Conservation (phyloP, 2,797 vertebrate species). For the Spea hammondii region DNA sequence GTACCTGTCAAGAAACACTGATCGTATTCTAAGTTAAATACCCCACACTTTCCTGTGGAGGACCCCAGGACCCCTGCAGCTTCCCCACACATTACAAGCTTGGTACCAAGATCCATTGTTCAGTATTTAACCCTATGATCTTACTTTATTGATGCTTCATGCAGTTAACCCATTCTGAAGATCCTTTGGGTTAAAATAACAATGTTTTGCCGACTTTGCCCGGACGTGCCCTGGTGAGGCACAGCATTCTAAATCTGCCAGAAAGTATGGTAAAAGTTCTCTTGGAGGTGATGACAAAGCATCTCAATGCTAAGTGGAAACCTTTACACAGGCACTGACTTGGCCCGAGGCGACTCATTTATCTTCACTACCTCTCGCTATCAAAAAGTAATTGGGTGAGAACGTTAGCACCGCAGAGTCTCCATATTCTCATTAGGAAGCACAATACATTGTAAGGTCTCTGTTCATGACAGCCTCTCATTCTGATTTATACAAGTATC, state of each 20-base stretch:
- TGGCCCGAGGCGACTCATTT: slow-evolving; percentile 33
- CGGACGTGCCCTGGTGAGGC: too few species aligned
- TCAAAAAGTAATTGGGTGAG: slow-evolving; percentile 41
- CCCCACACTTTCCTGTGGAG: too few species aligned
- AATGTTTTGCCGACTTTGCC: too few species aligned
- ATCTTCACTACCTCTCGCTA: slow-evolving; percentile 36
- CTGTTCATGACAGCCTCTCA: background rate
- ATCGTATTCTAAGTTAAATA: too few species aligned
- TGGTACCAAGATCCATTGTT: too few species aligned
- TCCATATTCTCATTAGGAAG: slow-evolving; percentile 32
- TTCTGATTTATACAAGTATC: slow-evolving; percentile 15
- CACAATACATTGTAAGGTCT: background rate
- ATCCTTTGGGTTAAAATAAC: too few species aligned
- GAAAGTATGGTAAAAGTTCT: background rate
- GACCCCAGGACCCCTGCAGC: too few species aligned
- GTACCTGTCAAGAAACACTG: too few species aligned
- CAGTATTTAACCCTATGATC: too few species aligned
- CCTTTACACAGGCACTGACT: slow-evolving; percentile 30
- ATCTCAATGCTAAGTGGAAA: slow-evolving; percentile 6
- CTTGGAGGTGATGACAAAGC: slow-evolving; percentile 13
- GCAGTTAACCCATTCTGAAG: too few species aligned
- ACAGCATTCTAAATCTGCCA: background rate
- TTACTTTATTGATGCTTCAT: too few species aligned
- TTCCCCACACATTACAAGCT: too few species aligned
- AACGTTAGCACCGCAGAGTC: slow-evolving; percentile 36